These are phyloP conservation scores for Siderastrea radians DNA, from an alignment of 92 coral and sea anemone genomes.

Conservation along the genomic window DNA sequence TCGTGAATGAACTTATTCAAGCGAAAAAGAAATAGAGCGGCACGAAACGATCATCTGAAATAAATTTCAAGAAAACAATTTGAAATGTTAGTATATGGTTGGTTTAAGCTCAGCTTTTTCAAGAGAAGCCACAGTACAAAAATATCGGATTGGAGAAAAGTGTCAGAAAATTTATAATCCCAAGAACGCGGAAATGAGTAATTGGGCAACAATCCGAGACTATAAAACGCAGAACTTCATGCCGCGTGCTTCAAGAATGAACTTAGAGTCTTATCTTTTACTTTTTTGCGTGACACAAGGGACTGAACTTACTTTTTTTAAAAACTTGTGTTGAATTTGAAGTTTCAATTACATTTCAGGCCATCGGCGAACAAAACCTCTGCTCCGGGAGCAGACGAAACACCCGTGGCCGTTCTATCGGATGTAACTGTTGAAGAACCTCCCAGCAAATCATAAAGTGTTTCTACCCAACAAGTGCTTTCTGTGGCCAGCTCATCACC, in stretches of 20 bases:
- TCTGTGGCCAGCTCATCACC: slow-evolving; percentile 32
- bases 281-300: neutral
- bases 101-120: neutral
- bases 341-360: slow-evolving; percentile 1
- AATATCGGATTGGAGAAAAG: neutral
- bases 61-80: neutral
- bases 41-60: neutral
- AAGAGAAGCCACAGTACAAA: neutral
- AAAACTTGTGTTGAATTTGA: neutral
- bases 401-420: slow-evolving; percentile 13
- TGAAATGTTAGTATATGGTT: neutral
- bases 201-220: slow-evolving; percentile 9
- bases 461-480: slow-evolving; percentile 25
- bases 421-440: slow-evolving; percentile 20
- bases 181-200: slow-evolving; percentile 7
- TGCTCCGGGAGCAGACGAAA: neutral
- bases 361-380: slow-evolving; percentile 5
- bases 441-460: slow-evolving; percentile 15
- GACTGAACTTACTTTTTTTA: neutral
- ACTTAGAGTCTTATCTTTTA: neutral
- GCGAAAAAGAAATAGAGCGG: neutral
- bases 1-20: neutral
- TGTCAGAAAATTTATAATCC: neutral
- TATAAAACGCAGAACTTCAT: neutral
- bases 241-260: neutral